Evolutionary conservation across 2,797 vertebrate genomes (phyloP).

Genomic region (Crenuchus spilurus): DNA sequence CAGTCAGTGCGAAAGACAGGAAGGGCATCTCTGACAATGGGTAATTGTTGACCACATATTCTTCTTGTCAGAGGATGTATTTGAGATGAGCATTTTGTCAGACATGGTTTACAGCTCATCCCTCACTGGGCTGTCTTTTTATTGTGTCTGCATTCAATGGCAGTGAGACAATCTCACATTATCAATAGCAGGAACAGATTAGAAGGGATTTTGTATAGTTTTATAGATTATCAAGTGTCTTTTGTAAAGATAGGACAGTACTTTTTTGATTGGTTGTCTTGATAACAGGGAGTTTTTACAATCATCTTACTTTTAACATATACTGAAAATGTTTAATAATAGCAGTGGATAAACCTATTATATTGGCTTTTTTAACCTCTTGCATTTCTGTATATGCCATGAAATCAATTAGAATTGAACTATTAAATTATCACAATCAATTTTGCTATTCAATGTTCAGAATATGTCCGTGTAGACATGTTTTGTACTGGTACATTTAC

Average conservation of each 20-base stretch:
- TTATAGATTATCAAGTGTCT: neutral
- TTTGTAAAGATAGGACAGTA: neutral
- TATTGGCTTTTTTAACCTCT: no score
- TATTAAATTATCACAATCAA: neutral
- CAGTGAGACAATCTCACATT: slow-evolving; percentile 64
- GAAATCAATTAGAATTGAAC: neutral
- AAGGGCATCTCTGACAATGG: slow-evolving; percentile 75
- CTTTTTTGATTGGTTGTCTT: no score
- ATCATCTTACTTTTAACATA: no score
- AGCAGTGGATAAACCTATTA: no score
- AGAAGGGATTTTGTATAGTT: neutral
- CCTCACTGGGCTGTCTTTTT: slow-evolving; percentile 64
- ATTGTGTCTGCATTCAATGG: slow-evolving; percentile 50
- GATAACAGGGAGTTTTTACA: no score
- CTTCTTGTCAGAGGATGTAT: slow-evolving; percentile 75
- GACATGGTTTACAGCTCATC: slow-evolving; percentile 72
- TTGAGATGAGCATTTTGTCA: slow-evolving; percentile 73
- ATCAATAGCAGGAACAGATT: slow-evolving; percentile 18
- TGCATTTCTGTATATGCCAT: no score
- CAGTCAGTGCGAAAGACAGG: slow-evolving; percentile 72
- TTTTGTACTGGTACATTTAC: no score
- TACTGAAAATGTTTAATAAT: neutral
- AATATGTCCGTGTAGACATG: no score
- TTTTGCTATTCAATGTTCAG: neutral
- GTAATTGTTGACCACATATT: slow-evolving; percentile 78